A percentile compares a stretch with the other conserved stretches of the same genome.
Conservation (phyloP, 2,113 vertebrate genomes). For the Pseudorectes ferrugineus region DNA sequence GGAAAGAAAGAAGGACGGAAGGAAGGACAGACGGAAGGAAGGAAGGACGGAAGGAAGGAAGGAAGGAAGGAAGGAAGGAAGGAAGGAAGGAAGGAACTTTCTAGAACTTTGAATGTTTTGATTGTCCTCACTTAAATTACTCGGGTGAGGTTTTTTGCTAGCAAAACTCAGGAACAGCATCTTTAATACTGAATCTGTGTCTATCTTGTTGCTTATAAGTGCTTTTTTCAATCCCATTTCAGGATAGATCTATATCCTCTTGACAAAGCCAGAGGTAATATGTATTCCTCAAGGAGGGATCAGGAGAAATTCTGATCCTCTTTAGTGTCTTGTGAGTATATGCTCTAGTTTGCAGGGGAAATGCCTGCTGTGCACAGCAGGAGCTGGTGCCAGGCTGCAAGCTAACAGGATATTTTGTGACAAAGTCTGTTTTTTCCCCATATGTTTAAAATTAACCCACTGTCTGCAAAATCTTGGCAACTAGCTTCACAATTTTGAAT, state of each 20-base stretch:
- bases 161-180: background rate
- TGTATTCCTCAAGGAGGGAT: background rate
- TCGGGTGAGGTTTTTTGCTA: background rate
- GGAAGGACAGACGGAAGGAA: background rate
- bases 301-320: conserved; percentile 8
- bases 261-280: conserved; percentile 8
- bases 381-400: conserved; percentile 52
- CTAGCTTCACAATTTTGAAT: background rate
- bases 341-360: conserved; percentile 1
- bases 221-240: background rate
- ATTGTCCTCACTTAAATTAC: background rate
- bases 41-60: background rate
- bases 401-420: background rate
- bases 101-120: background rate
- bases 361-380: conserved; percentile 63
- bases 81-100: background rate
- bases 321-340: background rate
- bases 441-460: background rate
- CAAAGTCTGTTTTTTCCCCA: background rate
- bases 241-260: background rate
- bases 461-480: background rate
- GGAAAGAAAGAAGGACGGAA: too few species aligned
- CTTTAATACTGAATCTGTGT: background rate
- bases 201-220: background rate
- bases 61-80: too few species aligned